These are phyloP conservation scores for Chrosomus eos DNA, from an alignment of 2,797 vertebrate species.

Conservation along the genomic window DNA sequence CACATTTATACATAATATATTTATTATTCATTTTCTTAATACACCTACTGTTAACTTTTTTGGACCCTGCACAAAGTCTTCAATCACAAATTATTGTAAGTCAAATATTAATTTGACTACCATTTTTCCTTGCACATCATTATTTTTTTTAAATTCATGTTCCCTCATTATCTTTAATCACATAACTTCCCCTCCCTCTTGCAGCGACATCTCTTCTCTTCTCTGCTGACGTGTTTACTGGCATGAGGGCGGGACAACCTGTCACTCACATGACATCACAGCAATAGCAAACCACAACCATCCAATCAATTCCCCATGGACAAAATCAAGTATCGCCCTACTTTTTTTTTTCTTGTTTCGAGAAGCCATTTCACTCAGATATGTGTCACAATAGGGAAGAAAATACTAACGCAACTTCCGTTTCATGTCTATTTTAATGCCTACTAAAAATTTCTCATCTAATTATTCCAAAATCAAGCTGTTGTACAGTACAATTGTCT, in stretches of 20 bases:
- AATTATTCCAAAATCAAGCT: neutral
- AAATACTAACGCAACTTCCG: neutral
- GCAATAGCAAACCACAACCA: neutral
- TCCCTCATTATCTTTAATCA: neutral
- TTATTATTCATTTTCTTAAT: neutral
- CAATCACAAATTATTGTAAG: neutral
- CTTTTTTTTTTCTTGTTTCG: neutral
- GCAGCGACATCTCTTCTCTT: neutral
- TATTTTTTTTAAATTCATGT: neutral
- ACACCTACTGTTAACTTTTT: neutral
- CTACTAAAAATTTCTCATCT: neutral
- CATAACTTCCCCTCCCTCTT: neutral
- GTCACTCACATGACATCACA: constrained; percentile 5
- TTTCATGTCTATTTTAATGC: neutral
- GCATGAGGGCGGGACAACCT: neutral
- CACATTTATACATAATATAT: neutral
- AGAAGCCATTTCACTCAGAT: neutral
- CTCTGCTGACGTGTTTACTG: neutral
- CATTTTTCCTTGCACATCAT: neutral
- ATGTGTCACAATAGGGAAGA: neutral
- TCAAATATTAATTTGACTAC: neutral
- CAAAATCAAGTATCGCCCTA: neutral
- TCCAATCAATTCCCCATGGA: neutral
- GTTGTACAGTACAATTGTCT: neutral
- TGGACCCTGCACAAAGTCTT: neutral